Evolutionary conservation across 2,797 vertebrate genomes (phyloP).

Genomic region (Cottoperca gobio): DNA sequence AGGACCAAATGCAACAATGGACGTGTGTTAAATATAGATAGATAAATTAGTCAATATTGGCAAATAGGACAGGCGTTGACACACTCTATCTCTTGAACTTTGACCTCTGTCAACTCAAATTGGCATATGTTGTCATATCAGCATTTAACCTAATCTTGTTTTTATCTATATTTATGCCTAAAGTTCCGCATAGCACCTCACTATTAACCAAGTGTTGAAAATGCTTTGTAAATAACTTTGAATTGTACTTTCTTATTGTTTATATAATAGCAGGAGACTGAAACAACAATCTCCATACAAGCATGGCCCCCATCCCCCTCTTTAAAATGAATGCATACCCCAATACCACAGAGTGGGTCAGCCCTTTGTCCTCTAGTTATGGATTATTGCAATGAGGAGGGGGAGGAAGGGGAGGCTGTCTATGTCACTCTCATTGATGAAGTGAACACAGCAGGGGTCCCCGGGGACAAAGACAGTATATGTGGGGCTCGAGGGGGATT

Average conservation of each 20-base stretch:
- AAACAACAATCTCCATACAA: conserved; percentile 4
- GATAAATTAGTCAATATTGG: conserved; percentile 16
- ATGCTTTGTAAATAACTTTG: background rate
- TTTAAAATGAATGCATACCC: conserved; percentile 19
- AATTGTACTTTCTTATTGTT: background rate
- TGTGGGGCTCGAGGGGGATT: conserved; percentile 38
- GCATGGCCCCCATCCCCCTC: conserved; percentile 19
- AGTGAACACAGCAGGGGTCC: conserved; percentile 67
- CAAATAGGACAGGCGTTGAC: conserved; percentile 13
- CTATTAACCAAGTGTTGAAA: background rate
- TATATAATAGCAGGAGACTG: background rate
- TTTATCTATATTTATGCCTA: background rate
- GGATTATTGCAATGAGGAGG: conserved; percentile 66
- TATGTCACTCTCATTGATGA: conserved; percentile 67
- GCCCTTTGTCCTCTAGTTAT: conserved; percentile 79
- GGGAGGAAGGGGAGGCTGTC: conserved; percentile 22
- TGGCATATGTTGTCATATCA: background rate
- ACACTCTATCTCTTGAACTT: conserved; percentile 3
- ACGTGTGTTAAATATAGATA: background rate
- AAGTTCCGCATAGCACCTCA: background rate
- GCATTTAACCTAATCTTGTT: background rate
- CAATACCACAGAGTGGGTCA: conserved; percentile 57
- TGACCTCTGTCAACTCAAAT: conserved; percentile 16
- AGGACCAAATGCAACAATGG: background rate
- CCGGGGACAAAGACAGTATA: conserved; percentile 45